Percentiles rank a stretch among this genome's conserved stretches.
Evolutionary conservation across 2,888 invertebrate genomes (phyloP).

Genomic region (Hedya salicella): DNA sequence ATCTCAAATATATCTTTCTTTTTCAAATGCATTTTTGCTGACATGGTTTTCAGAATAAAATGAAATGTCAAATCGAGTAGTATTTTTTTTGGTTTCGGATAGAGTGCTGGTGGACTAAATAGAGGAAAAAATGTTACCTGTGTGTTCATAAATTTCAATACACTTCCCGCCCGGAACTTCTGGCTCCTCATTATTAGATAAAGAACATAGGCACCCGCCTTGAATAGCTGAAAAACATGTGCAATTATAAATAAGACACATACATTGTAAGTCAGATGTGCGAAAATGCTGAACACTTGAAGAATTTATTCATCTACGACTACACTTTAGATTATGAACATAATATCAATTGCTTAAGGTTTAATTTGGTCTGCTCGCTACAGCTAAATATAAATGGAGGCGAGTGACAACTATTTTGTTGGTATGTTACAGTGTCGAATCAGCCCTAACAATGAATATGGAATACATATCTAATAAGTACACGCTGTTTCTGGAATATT

Average conservation of each 20-base stretch:
- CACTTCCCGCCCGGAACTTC: constrained; percentile 93
- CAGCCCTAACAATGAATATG: too few species aligned
- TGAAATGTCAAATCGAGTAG: too few species aligned
- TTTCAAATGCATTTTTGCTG: too few species aligned
- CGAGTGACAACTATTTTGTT: constrained; percentile 9
- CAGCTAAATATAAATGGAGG: constrained; percentile 1
- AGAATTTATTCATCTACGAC: neutral
- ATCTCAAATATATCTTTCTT: too few species aligned
- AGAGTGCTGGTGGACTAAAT: too few species aligned
- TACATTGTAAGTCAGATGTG: neutral
- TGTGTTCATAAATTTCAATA: constrained; percentile 92
- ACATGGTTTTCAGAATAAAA: too few species aligned
- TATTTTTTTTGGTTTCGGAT: too few species aligned
- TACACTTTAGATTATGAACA: neutral
- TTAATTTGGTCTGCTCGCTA: neutral
- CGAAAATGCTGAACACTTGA: constrained; percentile 1
- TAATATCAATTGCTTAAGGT: neutral
- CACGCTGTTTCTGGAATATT: too few species aligned
- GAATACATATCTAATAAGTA: too few species aligned
- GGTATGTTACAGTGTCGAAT: too few species aligned
- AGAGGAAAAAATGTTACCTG: constrained; percentile 85
- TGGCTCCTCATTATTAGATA: constrained; percentile 91
- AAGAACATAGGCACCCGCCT: constrained; percentile 87
- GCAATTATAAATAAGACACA: constrained; percentile 39
- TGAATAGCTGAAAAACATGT: constrained; percentile 82